A percentile compares a stretch with the other conserved stretches of the same genome.
Evolutionary conservation across 2,888 invertebrate species (phyloP).

Genomic region (Resseliella maxima): DNA sequence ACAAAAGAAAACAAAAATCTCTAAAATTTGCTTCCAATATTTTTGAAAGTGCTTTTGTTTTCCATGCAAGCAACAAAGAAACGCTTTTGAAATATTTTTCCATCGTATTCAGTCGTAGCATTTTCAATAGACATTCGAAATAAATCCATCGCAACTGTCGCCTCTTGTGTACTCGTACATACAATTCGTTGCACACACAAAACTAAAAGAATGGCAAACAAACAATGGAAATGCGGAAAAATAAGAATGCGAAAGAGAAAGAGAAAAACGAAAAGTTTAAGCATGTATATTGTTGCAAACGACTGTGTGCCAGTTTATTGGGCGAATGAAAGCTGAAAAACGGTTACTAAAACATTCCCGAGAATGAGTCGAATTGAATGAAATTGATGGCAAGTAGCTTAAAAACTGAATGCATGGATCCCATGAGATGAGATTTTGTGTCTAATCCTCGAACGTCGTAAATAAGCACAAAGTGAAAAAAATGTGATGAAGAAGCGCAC

Average conservation of each 20-base stretch:
- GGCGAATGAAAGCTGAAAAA: background rate
- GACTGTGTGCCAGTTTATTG: background rate
- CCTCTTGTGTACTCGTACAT: background rate
- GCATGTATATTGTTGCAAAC: constrained; percentile 3
- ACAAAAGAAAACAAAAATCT: background rate
- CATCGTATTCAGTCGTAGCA: background rate
- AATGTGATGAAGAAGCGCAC: background rate
- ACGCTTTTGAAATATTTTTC: background rate
- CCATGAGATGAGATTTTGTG: constrained; percentile 23
- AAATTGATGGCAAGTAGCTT: constrained; percentile 34
- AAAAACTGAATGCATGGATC: constrained; percentile 23
- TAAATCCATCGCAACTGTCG: background rate
- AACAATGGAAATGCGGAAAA: constrained; percentile 1
- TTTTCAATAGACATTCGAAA: background rate
- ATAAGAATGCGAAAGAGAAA: background rate
- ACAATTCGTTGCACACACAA: background rate
- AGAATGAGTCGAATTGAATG: background rate
- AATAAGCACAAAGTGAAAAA: constrained; percentile 26
- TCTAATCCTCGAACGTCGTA: constrained; percentile 13
- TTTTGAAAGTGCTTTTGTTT: background rate
- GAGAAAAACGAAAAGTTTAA: constrained; percentile 1
- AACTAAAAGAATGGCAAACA: background rate
- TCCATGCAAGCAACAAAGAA: too few species aligned
- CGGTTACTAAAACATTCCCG: background rate
- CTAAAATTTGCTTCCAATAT: background rate